These are phyloP conservation scores for Tiliqua scincoides DNA, from an alignment of 2,113 vertebrate genomes.

Conservation along the genomic window DNA sequence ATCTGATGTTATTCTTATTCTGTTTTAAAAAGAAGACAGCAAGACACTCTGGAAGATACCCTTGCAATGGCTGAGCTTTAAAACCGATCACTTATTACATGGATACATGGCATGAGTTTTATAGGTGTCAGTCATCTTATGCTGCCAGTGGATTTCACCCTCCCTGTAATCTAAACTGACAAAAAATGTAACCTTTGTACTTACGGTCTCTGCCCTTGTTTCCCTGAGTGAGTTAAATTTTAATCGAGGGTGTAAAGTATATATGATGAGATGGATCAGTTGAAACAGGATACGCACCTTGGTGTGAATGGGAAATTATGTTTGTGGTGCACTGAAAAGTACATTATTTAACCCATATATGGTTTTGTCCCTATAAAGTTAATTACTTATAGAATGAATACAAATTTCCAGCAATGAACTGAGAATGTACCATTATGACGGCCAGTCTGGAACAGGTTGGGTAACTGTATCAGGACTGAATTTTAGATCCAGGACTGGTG, in stretches of 20 bases:
- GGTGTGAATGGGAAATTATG: not conserved
- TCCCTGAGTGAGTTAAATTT: not conserved
- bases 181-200: not conserved
- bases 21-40: not conserved
- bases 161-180: not conserved
- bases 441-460: too few species aligned
- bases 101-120: not conserved
- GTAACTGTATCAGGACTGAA: too few species aligned
- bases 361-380: constrained; percentile 10
- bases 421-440: not conserved
- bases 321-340: not conserved
- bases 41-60: not conserved
- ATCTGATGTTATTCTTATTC: not conserved
- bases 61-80: not conserved
- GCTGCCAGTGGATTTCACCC: not conserved
- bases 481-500: too few species aligned
- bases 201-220: not conserved
- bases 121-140: too few species aligned
- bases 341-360: not conserved
- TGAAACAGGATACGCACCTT: not conserved
- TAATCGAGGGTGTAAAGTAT: not conserved
- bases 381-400: constrained; percentile 53
- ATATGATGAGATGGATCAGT: not conserved
- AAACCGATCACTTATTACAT: not conserved
- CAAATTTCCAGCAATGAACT: constrained; percentile 53